Base-by-base conservation (phyloP, 2,113 vertebrate genomes). In the Archilochus colubris region DNA sequence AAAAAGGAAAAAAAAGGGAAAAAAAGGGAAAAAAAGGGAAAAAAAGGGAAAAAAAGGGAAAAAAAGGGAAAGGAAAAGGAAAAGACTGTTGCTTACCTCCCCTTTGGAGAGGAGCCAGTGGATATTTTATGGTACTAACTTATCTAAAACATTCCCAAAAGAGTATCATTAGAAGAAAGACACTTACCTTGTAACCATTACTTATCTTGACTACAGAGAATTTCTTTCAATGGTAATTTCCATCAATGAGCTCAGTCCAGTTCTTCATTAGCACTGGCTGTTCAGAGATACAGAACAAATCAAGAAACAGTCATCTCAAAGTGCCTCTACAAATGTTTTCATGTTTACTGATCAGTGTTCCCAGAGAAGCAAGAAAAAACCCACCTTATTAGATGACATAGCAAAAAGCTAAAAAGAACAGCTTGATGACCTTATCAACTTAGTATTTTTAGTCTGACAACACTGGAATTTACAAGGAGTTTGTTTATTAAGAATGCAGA, bases 401-500 rank as follows among this genome's bases (percentile, higher is more conserved):
- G 24, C 43, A 67, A 36, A 70, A 75, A 40, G 53, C 23, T 46
- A 30, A 40, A 57, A 79, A 51, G 36, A 43, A 27, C 33, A 38
- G 22, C 12, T 84, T 12, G 2, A 11, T 53, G 38, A 81, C 54
- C 25, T 59, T 75, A 44, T 12, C 4, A 3, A 53, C 33, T 75
- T 59, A 21, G 9, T 70, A 67, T 64, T 77, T 91, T 67, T 11
- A 93, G 46, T 83, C 74, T 70, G 75, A 69, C 68, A 91, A 43
- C 58, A 66, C 0, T 48, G 7, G 55, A 59, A 63, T 46, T 72
- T 68, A 93, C 4, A 73, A 69, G 74, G 30, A 53, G 28, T 67
- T 81, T 77, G 16, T 95, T 94, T 91, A 88, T 94, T 95, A 88
- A 73, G 64, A 93, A 44, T 95, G 66, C 54, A 90, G 58, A 70